These are phyloP conservation scores for Hecatera dysodea DNA, from an alignment of 2,888 invertebrate species.

Conservation along the genomic window DNA sequence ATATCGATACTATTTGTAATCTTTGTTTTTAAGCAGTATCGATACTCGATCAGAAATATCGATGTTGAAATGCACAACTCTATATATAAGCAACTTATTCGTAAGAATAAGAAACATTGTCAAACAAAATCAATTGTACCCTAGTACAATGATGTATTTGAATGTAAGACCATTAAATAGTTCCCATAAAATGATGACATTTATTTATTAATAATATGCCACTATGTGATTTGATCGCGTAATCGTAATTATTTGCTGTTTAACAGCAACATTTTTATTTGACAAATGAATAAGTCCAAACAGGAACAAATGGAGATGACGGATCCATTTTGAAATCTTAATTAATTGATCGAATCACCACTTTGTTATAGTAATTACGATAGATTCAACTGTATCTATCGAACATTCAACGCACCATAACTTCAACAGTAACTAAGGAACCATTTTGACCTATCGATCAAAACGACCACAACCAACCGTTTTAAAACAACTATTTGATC, in stretches of 20 bases:
- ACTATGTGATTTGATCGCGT: conserved; percentile 46
- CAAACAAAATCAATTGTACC: conserved; percentile 29
- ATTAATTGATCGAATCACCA: conserved; percentile 6
- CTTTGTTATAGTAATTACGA: neutral
- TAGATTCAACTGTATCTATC: conserved; percentile 5
- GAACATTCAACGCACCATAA: neutral
- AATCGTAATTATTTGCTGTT: conserved; percentile 7
- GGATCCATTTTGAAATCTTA: conserved; percentile 23
- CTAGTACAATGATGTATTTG: conserved; percentile 29
- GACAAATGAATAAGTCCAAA: conserved; percentile 1
- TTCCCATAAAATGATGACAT: conserved; percentile 20
- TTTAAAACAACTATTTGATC: neutral
- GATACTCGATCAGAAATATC: conserved; percentile 52
- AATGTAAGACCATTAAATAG: conserved; percentile 6
- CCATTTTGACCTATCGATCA: conserved; percentile 1
- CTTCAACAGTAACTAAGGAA: neutral
- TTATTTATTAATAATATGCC: conserved; percentile 31
- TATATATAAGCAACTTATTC: conserved; percentile 24
- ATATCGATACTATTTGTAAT: conserved; percentile 60
- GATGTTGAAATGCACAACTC: conserved; percentile 43
- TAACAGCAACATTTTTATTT: conserved; percentile 2
- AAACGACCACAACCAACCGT: neutral
- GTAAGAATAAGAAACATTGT: conserved; percentile 32
- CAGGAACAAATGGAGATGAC: conserved; percentile 17
- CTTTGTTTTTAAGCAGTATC: conserved; percentile 62